Evolutionary conservation across 1,140 invertebrate genomes (phyloP).

Genomic region (Frieseomelitta varia): DNA sequence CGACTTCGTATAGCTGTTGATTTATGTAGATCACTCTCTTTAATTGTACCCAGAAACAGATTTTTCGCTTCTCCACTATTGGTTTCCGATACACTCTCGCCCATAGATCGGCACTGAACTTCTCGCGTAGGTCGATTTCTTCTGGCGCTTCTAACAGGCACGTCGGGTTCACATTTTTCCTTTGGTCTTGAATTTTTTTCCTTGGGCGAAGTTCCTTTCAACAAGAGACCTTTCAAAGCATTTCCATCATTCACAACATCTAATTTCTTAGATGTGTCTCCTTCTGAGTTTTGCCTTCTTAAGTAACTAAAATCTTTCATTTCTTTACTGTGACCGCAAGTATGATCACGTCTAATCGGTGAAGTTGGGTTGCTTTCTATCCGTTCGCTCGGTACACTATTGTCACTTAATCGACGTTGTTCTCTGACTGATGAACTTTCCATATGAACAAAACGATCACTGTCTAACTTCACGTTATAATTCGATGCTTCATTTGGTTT

Average conservation of each 20-base stretch:
- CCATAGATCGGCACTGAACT: slow-evolving; percentile 79
- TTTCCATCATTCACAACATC: slow-evolving; percentile 56
- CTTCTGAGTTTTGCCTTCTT: slow-evolving; percentile 79
- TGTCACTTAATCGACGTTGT: slow-evolving; percentile 75
- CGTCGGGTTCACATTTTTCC: slow-evolving; percentile 79
- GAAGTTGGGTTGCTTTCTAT: slow-evolving; percentile 59
- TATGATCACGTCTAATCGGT: slow-evolving; percentile 64
- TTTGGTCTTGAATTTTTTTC: slow-evolving; percentile 63
- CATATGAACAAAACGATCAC: slow-evolving; percentile 63
- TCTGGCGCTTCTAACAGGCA: slow-evolving; percentile 78
- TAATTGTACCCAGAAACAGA: slow-evolving; percentile 78
- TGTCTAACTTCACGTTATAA: slow-evolving; percentile 70
- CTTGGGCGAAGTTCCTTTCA: slow-evolving; percentile 44
- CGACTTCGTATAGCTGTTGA: slow-evolving; percentile 69
- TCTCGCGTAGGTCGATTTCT: slow-evolving; percentile 77
- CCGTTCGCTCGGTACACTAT: slow-evolving; percentile 62
- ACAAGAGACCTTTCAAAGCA: slow-evolving; percentile 41
- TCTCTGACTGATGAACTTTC: slow-evolving; percentile 64
- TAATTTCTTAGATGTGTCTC: slow-evolving; percentile 69
- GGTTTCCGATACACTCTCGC: slow-evolving; percentile 74
- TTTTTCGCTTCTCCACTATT: slow-evolving; percentile 71
- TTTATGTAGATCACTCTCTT: slow-evolving; percentile 77
- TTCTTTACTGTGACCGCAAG: slow-evolving; percentile 55
- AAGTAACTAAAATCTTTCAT: slow-evolving; percentile 72
- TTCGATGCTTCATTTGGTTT: slow-evolving; percentile 74